Base-by-base conservation (phyloP, 1,140 invertebrate species). In the Ericerus pela region DNA sequence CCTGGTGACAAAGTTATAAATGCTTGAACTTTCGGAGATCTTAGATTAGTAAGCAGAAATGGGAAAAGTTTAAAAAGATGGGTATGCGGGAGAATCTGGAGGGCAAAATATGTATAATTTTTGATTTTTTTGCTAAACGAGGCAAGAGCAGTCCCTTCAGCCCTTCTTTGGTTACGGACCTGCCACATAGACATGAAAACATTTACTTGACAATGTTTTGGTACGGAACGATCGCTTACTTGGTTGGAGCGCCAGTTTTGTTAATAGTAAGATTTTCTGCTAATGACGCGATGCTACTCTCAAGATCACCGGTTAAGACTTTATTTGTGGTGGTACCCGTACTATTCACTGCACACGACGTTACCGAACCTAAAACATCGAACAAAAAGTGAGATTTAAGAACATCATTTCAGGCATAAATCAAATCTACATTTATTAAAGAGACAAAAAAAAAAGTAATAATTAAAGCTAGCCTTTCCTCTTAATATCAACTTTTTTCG, bases 181-280 rank as follows among this genome's bases (percentile, higher is more conserved):
- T n/a, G n/a, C n/a, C n/a, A n/a, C n/a, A n/a, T n/a, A n/a, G n/a
- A n/a, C n/a, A n/a, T n/a, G n/a, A n/a, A n/a, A n/a, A n/a, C n/a
- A n/a, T n/a, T n/a, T n/a, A n/a, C n/a, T n/a, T n/a, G n/a, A n/a
- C n/a, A n/a, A n/a, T n/a, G n/a, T n/a, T n/a, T n/a, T n/a, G n/a
- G n/a, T n/a, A n/a, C n/a, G n/a, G n/a, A n/a, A n/a, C n/a, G n/a
- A n/a, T n/a, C n/a, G n/a, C n/a, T 76, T 74, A 85, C 82, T 85
- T 82, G 60, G 75, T 74, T 58, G 74, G 73, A 58, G 80, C 74
- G n/a, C 76, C 77, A 61, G 77, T 77, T 70, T 88, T 89, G 68
- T 91, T 90, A 59, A 95, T 93, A 65, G 85, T 82, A 55, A 95
- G 77, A 74, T 94, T 95, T 71, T 91, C 85, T 58, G 88, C 90